Base-by-base conservation (phyloP, 2,888 invertebrate species). In the Zhuqinia jingwanae region DNA sequence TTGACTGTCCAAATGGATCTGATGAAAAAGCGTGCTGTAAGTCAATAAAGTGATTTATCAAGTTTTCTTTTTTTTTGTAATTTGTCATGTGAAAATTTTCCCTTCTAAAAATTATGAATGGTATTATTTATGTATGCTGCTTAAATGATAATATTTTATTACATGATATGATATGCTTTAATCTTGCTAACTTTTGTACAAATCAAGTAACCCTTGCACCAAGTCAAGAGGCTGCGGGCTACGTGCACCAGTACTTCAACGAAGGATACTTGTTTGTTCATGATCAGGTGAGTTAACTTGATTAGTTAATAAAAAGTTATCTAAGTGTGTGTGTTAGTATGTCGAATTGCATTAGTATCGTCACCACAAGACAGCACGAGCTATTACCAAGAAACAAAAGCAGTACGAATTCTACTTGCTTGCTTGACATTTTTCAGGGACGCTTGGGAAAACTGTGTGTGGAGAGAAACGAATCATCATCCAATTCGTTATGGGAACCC, bases 1-100 rank as follows among this genome's bases (percentile, higher is more conserved):
- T 94, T 0, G 97, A 97, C 92, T 97, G 97, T 91, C 95, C 96
- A 0, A 96, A 97, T 92, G 97, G 96, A 45, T 96, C 96, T 89
- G 97, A 97, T 91, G 97, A 97, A 92, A 94, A 95, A 91, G 96
- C 96, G 90, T 97, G 97, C 92, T 93, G 97, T 97, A 93, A 95
- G 96, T 95, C 47, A 36, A 84, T 45, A 25, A 27, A n/a, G n/a
- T n/a, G n/a, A n/a, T n/a, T n/a, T n/a, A n/a, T n/a, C n/a, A n/a
- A n/a, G n/a, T n/a, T n/a, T n/a, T n/a, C n/a, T n/a, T n/a, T n/a
- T n/a, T n/a, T n/a, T 47, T 17, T 36, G 1, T 45, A 76, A 36
- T 84, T 58, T 58, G 53, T 76, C 53, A 27, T 63, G 65, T 45
- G 73, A 76, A 77, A 76, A 60, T 58, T 45, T 45, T 20, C 42